Evolutionary conservation across 2,113 vertebrate genomes (phyloP).

Genomic region (Ophthalmolycus amberensis): DNA sequence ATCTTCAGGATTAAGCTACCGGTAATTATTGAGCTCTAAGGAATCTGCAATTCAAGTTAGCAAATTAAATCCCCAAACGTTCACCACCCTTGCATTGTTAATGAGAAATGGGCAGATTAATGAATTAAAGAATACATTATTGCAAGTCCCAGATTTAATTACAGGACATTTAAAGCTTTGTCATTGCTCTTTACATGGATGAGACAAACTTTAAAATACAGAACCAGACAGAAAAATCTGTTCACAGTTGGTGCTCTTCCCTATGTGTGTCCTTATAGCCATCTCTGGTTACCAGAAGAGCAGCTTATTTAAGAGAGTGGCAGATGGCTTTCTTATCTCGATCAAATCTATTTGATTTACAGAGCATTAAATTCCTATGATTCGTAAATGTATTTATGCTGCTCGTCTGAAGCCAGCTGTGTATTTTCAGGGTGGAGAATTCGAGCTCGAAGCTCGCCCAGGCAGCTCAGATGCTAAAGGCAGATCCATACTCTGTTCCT

Average conservation of each 20-base stretch:
- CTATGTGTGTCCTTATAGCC: neutral
- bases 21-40: neutral
- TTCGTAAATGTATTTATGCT: conserved; percentile 4
- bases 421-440: conserved; percentile 91
- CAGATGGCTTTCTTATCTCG: conserved; percentile 24
- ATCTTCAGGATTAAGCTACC: conserved; percentile 33
- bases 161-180: neutral
- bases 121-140: neutral
- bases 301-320: neutral
- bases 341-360: conserved; percentile 31
- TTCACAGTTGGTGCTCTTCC: neutral
- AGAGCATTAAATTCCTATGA: conserved; percentile 23
- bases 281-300: neutral
- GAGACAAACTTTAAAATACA: neutral
- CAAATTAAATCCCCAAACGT: neutral
- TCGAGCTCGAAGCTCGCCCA: conserved; percentile 95
- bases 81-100: neutral
- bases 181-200: neutral
- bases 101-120: neutral
- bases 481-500: conserved; percentile 96
- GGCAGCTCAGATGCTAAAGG: conserved; percentile 96
- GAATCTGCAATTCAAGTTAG: neutral
- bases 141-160: neutral
- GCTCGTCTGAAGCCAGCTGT: conserved; percentile 15
- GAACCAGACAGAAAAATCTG: neutral